Conservation (phyloP, 2,888 invertebrate genomes). For the Rhamphomyia laevipes region DNA sequence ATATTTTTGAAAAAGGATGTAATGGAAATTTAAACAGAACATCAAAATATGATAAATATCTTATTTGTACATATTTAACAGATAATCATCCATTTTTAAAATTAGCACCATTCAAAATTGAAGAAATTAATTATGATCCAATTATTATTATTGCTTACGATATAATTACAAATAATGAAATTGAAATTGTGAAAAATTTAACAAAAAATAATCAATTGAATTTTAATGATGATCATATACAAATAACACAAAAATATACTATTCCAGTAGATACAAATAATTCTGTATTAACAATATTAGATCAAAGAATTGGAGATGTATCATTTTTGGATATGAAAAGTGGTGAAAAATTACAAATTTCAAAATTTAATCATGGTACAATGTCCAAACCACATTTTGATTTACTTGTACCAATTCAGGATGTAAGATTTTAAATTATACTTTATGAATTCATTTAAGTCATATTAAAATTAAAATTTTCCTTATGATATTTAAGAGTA, state of each 20-base stretch:
- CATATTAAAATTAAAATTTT: not conserved
- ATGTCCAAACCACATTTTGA: not conserved
- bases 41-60: not conserved
- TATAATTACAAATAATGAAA: slow-evolving; percentile 46
- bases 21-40: too few relatives aligned
- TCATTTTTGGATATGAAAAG: slow-evolving; percentile 45
- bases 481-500: slow-evolving; percentile 60
- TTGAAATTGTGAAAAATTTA: slow-evolving; percentile 40
- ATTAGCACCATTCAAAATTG: slow-evolving; percentile 17
- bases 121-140: slow-evolving; percentile 33
- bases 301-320: slow-evolving; percentile 41
- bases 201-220: slow-evolving; percentile 42
- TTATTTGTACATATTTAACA: not conserved
- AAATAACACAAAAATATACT: slow-evolving; percentile 46
- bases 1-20: too few relatives aligned
- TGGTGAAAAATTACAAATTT: slow-evolving; percentile 41
- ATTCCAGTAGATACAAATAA: slow-evolving; percentile 28
- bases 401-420: not conserved
- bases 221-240: slow-evolving; percentile 22
- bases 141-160: slow-evolving; percentile 44
- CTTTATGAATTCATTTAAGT: not conserved
- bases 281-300: slow-evolving; percentile 30
- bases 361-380: not conserved
- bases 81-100: slow-evolving; percentile 19
- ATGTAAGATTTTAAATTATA: not conserved